Percentiles rank a stretch among this genome's conserved stretches.
phyloP scores from a whole-genome alignment of 2,797 vertebrate genomes.

The Vireo griseus region DNA sequence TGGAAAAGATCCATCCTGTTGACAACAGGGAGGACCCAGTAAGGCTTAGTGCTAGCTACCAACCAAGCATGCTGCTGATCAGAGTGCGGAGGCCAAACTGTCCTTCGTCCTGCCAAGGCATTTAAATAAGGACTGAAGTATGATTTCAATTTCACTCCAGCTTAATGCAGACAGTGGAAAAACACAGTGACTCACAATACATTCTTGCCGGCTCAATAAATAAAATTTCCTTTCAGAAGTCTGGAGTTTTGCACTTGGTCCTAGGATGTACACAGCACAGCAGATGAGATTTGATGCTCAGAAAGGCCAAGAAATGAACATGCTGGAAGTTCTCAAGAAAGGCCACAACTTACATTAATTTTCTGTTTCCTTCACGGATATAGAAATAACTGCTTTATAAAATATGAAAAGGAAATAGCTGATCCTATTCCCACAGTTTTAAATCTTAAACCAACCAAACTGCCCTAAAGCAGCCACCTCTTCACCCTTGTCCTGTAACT shows the following conservation, averaged over 20 bases:
- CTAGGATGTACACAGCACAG: background rate
- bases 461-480: background rate
- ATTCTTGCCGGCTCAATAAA: constrained; percentile 14
- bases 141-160: constrained; percentile 43
- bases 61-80: constrained; percentile 11
- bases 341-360: background rate
- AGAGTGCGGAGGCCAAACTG: constrained; percentile 2
- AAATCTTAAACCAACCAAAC: background rate
- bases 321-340: background rate
- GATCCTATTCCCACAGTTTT: background rate
- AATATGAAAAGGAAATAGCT: background rate
- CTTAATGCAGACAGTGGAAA: constrained; percentile 50
- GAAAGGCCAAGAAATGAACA: background rate
- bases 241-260: background rate
- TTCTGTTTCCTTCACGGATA: background rate
- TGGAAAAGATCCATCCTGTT: constrained; percentile 43
- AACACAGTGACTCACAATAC: constrained; percentile 41
- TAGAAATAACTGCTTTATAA: background rate
- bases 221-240: background rate
- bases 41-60: constrained; percentile 19
- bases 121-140: constrained; percentile 23
- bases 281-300: background rate
- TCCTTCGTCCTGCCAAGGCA: constrained; percentile 24
- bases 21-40: constrained; percentile 36
- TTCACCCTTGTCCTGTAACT: background rate